Percentiles rank a stretch among this genome's conserved stretches.
These are phyloP conservation scores for Dolomedes plantarius DNA, from an alignment of 2,888 invertebrate species.

Conservation along the genomic window DNA sequence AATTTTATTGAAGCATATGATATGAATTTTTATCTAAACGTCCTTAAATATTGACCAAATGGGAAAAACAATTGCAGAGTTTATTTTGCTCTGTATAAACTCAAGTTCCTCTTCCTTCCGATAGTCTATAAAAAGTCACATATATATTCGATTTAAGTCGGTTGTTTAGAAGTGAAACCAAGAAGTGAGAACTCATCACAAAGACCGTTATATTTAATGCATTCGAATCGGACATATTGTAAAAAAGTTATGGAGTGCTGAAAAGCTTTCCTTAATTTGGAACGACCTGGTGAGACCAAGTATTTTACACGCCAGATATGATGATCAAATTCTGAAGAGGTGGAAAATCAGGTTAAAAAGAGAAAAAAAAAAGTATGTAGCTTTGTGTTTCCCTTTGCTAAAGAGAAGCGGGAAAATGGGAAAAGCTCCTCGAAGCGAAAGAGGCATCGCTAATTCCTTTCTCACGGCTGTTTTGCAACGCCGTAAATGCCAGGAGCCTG, in stretches of 20 bases:
- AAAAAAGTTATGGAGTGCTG: slow-evolving; percentile 42
- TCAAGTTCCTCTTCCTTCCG: too few species aligned
- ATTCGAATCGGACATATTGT: neutral
- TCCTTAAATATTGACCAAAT: too few species aligned
- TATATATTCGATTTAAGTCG: too few species aligned
- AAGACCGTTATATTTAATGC: too few species aligned
- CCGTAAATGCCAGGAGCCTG: slow-evolving; percentile 12
- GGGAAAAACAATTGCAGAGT: too few species aligned
- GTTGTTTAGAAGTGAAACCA: too few species aligned
- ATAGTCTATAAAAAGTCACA: too few species aligned
- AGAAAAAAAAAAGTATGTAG: too few species aligned
- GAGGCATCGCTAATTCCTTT: slow-evolving; percentile 67
- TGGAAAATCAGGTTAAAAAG: slow-evolving; percentile 56
- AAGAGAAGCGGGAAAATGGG: slow-evolving; percentile 40
- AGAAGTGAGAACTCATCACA: too few species aligned
- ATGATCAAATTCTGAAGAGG: slow-evolving; percentile 57
- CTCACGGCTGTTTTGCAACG: slow-evolving; percentile 56
- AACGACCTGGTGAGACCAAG: slow-evolving; percentile 51
- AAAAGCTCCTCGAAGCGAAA: slow-evolving; percentile 47
- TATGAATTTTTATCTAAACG: too few species aligned
- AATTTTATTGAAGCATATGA: too few species aligned
- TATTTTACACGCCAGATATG: slow-evolving; percentile 52
- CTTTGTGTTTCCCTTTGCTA: slow-evolving; percentile 36
- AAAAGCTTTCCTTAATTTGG: slow-evolving; percentile 60
- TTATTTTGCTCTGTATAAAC: too few species aligned